Evolutionary conservation across 2,113 vertebrate species (phyloP).

Genomic region (Bombycilla garrulus): DNA sequence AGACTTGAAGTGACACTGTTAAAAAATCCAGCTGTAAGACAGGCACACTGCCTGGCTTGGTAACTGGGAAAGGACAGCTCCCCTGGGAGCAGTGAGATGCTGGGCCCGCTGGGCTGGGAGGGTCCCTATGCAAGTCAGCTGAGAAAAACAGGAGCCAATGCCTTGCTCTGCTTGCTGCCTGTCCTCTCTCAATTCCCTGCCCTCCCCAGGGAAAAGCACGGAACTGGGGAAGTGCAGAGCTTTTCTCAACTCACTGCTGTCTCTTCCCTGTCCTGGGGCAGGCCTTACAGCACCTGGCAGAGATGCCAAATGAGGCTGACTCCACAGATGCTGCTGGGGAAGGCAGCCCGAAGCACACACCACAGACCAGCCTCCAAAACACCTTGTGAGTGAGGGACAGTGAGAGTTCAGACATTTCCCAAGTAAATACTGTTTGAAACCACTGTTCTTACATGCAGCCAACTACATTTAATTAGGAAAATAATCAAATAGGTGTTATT

Average conservation of each 20-base stretch:
- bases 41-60: not conserved
- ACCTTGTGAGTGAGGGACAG: accelerated
- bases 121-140: not conserved
- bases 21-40: not conserved
- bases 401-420: not conserved
- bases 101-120: not conserved
- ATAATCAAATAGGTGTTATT: slow-evolving; percentile 2
- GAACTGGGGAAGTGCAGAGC: not conserved
- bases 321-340: not conserved
- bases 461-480: slow-evolving; percentile 26
- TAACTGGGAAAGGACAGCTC: not conserved
- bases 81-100: not conserved
- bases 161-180: not conserved
- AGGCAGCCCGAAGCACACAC: not conserved
- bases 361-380: not conserved
- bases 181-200: not conserved
- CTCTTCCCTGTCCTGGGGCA: not conserved
- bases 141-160: not conserved
- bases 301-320: slow-evolving; percentile 36
- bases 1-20: not conserved
- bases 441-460: not conserved
- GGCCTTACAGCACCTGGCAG: not conserved
- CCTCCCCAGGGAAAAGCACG: not conserved
- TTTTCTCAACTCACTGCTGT: not conserved
- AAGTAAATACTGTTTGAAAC: not conserved